Conservation (phyloP, 1,140 invertebrate genomes). For the Hirudo medicinalis region DNA sequence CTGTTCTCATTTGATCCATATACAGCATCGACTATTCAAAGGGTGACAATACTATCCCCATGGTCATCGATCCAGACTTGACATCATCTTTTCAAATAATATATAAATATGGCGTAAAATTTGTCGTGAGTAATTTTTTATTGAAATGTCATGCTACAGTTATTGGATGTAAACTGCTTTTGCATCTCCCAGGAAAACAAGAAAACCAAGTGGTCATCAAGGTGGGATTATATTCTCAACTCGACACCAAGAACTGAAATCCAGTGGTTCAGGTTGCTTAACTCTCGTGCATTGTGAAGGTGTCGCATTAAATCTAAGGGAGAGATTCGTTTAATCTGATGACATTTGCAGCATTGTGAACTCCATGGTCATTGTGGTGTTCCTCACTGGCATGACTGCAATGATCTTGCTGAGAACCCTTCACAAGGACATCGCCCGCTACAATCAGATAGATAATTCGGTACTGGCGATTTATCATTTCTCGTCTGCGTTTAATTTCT, state of each 20-base stretch:
- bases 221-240: constrained; percentile 98
- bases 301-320: not conserved
- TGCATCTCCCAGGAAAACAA: constrained; percentile 52
- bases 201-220: constrained; percentile 87
- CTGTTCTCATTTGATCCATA: not conserved
- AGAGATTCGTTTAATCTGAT: not conserved
- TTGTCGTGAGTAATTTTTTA: constrained; percentile 47
- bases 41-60: not conserved
- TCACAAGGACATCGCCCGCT: constrained; percentile 95
- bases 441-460: constrained; percentile 67
- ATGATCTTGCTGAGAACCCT: constrained; percentile 95
- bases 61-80: not conserved
- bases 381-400: constrained; percentile 88
- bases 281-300: not conserved
- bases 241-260: constrained; percentile 97
- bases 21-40: constrained; percentile 1
- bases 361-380: constrained; percentile 51
- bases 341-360: constrained; percentile 44
- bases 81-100: constrained; percentile 44
- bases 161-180: constrained; percentile 6
- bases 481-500: not conserved
- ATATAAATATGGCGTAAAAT: constrained; percentile 78
- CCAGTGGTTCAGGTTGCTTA: constrained; percentile 87
- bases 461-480: constrained; percentile 26
- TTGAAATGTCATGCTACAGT: not conserved